Percentiles rank a stretch among this genome's conserved stretches.
Evolutionary conservation across 1,140 invertebrate genomes (phyloP).

Genomic region (Polyergus mexicanus): DNA sequence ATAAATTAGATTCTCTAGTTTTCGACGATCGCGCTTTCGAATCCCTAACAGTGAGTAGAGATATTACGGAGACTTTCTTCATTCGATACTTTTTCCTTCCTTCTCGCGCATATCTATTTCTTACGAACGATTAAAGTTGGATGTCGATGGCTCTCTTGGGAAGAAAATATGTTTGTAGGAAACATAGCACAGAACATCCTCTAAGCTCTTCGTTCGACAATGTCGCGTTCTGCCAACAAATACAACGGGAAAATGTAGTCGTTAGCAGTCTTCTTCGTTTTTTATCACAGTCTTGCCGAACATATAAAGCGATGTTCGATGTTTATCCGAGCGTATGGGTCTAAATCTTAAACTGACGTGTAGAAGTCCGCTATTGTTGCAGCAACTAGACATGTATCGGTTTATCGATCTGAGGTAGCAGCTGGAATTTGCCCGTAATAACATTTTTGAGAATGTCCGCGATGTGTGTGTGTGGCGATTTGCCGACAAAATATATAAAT

Average conservation of each 20-base stretch:
- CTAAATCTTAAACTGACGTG: conserved; percentile 61
- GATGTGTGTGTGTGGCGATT: neutral
- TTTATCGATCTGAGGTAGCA: conserved; percentile 50
- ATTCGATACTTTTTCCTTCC: conserved; percentile 43
- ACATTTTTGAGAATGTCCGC: conserved; percentile 35
- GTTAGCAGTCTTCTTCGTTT: conserved; percentile 41
- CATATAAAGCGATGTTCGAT: conserved; percentile 15
- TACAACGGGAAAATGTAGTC: conserved; percentile 46
- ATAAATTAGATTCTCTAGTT: conserved; percentile 12
- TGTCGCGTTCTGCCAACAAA: conserved; percentile 47
- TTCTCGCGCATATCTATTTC: conserved; percentile 54
- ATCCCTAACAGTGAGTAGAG: neutral
- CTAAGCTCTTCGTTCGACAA: conserved; percentile 54
- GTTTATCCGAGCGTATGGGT: conserved; percentile 46
- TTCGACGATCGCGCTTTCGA: conserved; percentile 15
- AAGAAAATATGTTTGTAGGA: conserved; percentile 51
- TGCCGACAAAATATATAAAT: conserved; percentile 37
- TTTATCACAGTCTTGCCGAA: conserved; percentile 16
- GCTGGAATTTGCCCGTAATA: conserved; percentile 45
- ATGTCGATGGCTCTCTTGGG: conserved; percentile 22
- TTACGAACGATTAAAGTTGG: conserved; percentile 59
- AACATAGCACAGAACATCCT: conserved; percentile 14
- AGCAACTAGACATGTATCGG: conserved; percentile 35
- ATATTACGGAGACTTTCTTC: conserved; percentile 19
- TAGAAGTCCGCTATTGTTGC: conserved; percentile 49